phyloP scores from a whole-genome alignment of 2,888 invertebrate genomes.

The Byasa hedistus region DNA sequence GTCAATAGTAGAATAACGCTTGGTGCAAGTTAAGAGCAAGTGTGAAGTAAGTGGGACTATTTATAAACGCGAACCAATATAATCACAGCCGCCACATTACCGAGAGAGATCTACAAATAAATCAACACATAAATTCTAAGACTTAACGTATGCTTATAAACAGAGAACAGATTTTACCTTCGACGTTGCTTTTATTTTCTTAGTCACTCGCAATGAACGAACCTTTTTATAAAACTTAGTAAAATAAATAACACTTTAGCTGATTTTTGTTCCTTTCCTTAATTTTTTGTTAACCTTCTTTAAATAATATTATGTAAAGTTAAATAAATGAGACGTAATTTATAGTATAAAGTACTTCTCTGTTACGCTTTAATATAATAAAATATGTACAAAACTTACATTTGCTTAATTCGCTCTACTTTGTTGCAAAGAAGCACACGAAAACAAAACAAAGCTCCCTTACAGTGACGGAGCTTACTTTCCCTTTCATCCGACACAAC shows the following conservation, averaged over 20 bases:
- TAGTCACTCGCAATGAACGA: background rate
- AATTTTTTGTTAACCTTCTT: too few relatives aligned
- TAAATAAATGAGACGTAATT: background rate
- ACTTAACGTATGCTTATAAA: conserved; percentile 26
- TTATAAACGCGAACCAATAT: conserved; percentile 63
- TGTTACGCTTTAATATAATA: background rate
- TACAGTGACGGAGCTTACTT: conserved; percentile 62
- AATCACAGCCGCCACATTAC: conserved; percentile 64
- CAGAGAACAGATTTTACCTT: conserved; percentile 2
- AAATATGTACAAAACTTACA: conserved; percentile 55
- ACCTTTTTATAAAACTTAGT: background rate
- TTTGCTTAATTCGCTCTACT: conserved; percentile 61
- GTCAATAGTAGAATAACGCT: conserved; percentile 40
- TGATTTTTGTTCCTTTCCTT: too few relatives aligned
- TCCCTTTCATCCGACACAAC: conserved; percentile 65
- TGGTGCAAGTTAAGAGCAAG: conserved; percentile 57
- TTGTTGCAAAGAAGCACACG: conserved; percentile 63
- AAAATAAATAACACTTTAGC: background rate
- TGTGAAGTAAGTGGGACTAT: conserved; percentile 65
- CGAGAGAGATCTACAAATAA: conserved; percentile 57
- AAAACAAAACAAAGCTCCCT: conserved; percentile 68
- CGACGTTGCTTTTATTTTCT: background rate
- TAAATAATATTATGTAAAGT: background rate
- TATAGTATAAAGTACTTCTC: too few relatives aligned
- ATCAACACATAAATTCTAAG: conserved; percentile 46